Evolutionary conservation across 2,113 vertebrate genomes (phyloP).

Genomic region (Morone saxatilis): DNA sequence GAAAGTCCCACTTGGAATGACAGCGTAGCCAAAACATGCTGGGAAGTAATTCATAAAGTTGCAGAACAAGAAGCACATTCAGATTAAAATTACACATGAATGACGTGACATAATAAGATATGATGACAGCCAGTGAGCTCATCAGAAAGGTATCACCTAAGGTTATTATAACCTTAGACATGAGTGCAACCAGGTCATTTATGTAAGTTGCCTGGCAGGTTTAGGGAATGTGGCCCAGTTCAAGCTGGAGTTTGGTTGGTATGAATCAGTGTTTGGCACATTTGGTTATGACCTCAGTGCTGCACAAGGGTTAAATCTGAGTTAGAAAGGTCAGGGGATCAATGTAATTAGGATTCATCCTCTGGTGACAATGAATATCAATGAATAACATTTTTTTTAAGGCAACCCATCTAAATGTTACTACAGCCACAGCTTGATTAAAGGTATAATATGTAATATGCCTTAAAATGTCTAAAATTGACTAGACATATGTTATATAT

Average conservation of each 20-base stretch:
- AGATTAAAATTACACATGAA: not conserved
- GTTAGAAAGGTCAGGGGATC: not conserved
- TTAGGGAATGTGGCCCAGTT: conserved; percentile 15
- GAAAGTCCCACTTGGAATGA: not conserved
- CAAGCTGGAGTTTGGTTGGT: not conserved
- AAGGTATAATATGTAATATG: no score
- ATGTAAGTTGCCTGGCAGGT: not conserved
- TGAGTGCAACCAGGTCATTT: not conserved
- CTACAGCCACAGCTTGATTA: no score
- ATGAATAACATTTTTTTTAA: no score
- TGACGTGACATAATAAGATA: not conserved
- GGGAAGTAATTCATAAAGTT: not conserved
- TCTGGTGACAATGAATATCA: no score
- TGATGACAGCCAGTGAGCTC: not conserved
- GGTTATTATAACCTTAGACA: not conserved
- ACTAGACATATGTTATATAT: no score
- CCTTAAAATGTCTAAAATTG: no score
- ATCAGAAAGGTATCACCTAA: not conserved
- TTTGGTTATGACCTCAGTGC: not conserved
- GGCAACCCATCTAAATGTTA: no score
- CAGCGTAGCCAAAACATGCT: not conserved
- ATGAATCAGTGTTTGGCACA: not conserved
- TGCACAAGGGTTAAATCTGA: not conserved
- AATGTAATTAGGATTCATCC: not conserved
- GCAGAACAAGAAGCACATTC: conserved; percentile 23